Evolutionary conservation across 2,888 invertebrate genomes (phyloP).

Genomic region (Drosophila borealis): DNA sequence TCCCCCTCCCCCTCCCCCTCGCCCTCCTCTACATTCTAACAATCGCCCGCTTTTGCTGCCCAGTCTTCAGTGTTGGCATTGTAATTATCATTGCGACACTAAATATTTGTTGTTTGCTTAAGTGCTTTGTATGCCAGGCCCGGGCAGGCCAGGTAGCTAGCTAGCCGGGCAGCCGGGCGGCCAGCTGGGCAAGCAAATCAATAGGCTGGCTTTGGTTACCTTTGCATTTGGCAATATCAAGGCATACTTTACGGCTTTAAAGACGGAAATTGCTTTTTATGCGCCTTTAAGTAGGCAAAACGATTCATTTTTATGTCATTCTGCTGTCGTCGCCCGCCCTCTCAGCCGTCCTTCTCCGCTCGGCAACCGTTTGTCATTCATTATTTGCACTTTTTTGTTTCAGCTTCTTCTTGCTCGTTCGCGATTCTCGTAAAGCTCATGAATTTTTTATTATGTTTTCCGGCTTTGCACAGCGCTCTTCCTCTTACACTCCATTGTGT

Average conservation of each 20-base stretch:
- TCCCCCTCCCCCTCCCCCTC: background rate
- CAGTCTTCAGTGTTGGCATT: constrained; percentile 57
- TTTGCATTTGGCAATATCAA: constrained; percentile 39
- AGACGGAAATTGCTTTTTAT: constrained; percentile 76
- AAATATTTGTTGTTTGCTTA: constrained; percentile 78
- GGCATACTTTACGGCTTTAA: constrained; percentile 73
- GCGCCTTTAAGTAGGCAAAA: constrained; percentile 80
- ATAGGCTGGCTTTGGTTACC: constrained; percentile 49
- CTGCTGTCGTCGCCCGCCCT: constrained; percentile 48
- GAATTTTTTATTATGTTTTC: constrained; percentile 78
- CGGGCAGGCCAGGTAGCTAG: background rate
- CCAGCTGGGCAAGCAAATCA: constrained; percentile 54
- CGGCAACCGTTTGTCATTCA: constrained; percentile 70
- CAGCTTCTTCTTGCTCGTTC: constrained; percentile 47
- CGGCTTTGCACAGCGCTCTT: constrained; percentile 52
- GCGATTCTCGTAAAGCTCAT: constrained; percentile 67
- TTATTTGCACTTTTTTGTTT: constrained; percentile 78
- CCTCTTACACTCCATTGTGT: constrained; percentile 6
- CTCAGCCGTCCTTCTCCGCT: background rate
- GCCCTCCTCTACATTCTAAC: background rate
- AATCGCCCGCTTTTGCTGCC: background rate
- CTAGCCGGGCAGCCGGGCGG: constrained; percentile 5
- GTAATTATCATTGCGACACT: constrained; percentile 80
- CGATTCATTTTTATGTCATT: constrained; percentile 80
- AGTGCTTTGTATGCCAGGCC: constrained; percentile 60